A percentile compares a stretch with the other conserved stretches of the same genome.
Conservation (phyloP, 2,888 invertebrate genomes). For the Lithophane semibrunnea region DNA sequence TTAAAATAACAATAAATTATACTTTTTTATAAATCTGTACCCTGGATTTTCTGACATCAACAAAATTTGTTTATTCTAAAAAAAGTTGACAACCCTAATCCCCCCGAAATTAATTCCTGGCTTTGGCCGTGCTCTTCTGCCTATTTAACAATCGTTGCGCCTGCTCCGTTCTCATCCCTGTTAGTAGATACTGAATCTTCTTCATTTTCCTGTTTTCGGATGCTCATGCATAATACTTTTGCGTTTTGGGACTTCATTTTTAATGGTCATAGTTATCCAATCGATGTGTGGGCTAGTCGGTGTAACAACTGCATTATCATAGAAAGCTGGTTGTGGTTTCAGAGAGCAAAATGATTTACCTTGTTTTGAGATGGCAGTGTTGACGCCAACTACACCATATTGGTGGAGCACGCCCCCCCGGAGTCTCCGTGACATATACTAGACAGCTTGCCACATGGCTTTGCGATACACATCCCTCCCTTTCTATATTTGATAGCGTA, state of each 20-base stretch:
- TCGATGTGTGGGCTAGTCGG: slow-evolving; percentile 36
- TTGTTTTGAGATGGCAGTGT: neutral
- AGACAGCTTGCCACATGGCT: neutral
- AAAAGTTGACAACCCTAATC: no score
- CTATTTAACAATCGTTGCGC: neutral
- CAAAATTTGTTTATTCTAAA: no score
- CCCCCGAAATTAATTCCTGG: no score
- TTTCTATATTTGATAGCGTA: rapidly evolving
- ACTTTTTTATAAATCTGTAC: no score
- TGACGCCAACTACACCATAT: slow-evolving; percentile 45
- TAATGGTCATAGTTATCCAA: slow-evolving; percentile 30
- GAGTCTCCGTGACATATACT: slow-evolving; percentile 42
- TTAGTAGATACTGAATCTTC: neutral
- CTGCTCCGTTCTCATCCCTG: neutral
- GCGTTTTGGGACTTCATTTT: neutral
- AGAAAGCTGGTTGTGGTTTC: neutral
- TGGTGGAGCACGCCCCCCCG: slow-evolving; percentile 42
- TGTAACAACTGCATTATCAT: slow-evolving; percentile 16
- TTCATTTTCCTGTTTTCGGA: neutral
- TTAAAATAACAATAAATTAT: no score
- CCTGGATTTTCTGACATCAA: no score
- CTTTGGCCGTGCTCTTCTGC: neutral
- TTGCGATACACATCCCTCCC: slow-evolving; percentile 33
- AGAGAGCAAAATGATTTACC: neutral
- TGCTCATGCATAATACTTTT: neutral